Base-by-base conservation (phyloP, 2,888 invertebrate species). In the Microctonus hyperodae region DNA sequence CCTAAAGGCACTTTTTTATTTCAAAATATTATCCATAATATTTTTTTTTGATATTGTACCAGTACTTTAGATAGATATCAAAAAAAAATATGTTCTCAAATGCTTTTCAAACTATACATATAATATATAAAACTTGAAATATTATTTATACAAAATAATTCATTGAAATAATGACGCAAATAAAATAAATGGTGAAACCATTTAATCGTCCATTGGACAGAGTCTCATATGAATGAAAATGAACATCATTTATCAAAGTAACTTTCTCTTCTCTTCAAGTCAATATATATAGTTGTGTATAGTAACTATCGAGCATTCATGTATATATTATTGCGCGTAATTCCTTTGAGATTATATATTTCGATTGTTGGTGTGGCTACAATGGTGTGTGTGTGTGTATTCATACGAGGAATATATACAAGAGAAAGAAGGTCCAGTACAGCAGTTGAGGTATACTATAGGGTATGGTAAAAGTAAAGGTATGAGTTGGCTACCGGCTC, bases 401-500 rank as follows among this genome's bases (percentile, higher is more conserved):
- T n/a, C n/a, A n/a, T 51, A 20, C 6, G 37, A n/a, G 37, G n/a
- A 13, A 13, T 20, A 44, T 16, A 7, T 20, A 44, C 16, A 7
- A 7, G 44, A 20, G 11, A 25, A 50, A 23, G 11, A 50, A 22
- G 3, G 9, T 44, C 33, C 22, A 23, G 53, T 59, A 55, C 60
- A 35, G 59, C 48, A 28, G 55, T 62, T 40, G 33, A 20, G 37
- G 20, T 31, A 37, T 53, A 58, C 58, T 51, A 37, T 37, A 16
- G 16, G 16, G 16, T 16, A 7, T 44, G 16, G 44, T 16, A 7
- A 44, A 7, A 44, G 20, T 44, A 9, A 4, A 44, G 44, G 16
- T 44, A 44, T 44, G 20, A 64, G 50, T 68, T 44, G 55, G 57
- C 65, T 67, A 63, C 64, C 65, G 57, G 44, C 65, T 33, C 60